A percentile compares a stretch with the other conserved stretches of the same genome.
These are phyloP conservation scores for Microtus oregoni DNA, from an alignment of 2,113 vertebrate species.

Conservation along the genomic window DNA sequence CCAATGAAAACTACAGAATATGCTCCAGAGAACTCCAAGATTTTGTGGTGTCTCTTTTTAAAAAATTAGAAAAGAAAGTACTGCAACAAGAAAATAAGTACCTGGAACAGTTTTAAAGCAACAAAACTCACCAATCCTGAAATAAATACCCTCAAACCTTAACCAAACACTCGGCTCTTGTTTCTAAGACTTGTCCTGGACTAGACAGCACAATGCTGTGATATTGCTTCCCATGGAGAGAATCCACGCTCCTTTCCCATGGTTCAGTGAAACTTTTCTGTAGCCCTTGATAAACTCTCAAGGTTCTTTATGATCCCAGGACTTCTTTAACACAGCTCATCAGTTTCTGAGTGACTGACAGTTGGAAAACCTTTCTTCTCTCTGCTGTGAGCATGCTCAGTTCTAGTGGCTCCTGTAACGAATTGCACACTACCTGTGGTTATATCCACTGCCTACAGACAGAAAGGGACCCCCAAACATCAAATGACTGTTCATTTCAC, in stretches of 20 bases:
- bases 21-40: neutral
- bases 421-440: neutral
- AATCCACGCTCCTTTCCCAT: neutral
- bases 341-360: neutral
- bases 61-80: neutral
- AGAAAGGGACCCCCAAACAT: neutral
- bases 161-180: neutral
- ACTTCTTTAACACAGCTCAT: neutral
- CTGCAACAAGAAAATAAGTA: constrained; percentile 44
- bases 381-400: neutral
- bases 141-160: neutral
- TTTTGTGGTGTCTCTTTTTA: neutral
- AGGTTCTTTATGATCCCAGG: neutral
- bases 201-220: neutral
- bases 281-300: neutral
- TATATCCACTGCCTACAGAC: neutral
- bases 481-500: neutral
- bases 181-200: neutral
- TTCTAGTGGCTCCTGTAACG: neutral
- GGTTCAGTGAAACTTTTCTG: neutral
- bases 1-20: constrained; percentile 31
- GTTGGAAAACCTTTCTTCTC: neutral
- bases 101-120: constrained; percentile 9
- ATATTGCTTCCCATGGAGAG: neutral
- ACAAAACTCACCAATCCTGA: neutral